Evolutionary conservation across 2,113 vertebrate species (phyloP).

Genomic region (Gymnocephalus cernua): DNA sequence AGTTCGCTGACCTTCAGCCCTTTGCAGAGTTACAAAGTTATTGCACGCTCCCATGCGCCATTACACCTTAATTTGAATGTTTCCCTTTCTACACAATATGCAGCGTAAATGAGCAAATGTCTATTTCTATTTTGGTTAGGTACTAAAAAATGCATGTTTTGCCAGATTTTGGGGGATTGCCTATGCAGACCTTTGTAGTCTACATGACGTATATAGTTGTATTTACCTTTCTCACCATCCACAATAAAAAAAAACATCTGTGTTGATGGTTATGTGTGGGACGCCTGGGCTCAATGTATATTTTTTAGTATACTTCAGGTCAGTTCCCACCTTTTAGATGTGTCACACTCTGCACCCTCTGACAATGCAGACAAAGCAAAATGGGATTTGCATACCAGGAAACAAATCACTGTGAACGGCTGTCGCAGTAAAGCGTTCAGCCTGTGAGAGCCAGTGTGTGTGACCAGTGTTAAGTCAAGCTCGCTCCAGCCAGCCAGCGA

Average conservation of each 20-base stretch:
- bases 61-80: neutral
- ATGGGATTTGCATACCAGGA: conserved; percentile 35
- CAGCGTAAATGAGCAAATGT: neutral
- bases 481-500: conserved; percentile 54
- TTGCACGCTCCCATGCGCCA: neutral
- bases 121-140: neutral
- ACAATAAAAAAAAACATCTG: neutral
- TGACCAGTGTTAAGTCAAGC: conserved; percentile 41
- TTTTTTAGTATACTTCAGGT: conserved; percentile 18
- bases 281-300: neutral
- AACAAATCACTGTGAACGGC: conserved; percentile 26
- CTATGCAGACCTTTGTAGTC: neutral
- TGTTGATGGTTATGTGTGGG: neutral
- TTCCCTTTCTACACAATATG: neutral
- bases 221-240: neutral
- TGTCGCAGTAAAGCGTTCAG: conserved; percentile 3
- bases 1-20: conserved; percentile 1
- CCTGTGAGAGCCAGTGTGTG: conserved; percentile 57
- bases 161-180: neutral
- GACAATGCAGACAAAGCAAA: conserved; percentile 35
- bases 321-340: neutral
- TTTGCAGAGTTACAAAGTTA: neutral
- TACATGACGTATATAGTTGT: neutral
- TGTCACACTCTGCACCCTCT: neutral
- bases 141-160: neutral